These are phyloP conservation scores for Aphidius gifuensis DNA, from an alignment of 1,140 invertebrate genomes.

Conservation along the genomic window DNA sequence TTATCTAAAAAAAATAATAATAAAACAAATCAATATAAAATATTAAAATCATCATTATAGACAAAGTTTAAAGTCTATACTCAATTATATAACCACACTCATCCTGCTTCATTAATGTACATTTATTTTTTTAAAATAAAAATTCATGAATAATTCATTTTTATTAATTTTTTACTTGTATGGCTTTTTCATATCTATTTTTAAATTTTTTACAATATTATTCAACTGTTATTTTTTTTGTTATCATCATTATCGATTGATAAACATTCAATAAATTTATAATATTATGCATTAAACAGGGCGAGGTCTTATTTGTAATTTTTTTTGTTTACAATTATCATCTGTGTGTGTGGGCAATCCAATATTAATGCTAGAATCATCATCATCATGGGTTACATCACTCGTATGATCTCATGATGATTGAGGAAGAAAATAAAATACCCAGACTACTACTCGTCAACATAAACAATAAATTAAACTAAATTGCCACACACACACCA, in stretches of 20 bases:
- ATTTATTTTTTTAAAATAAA: too few species aligned
- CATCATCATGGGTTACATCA: constrained; percentile 35
- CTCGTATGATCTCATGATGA: constrained; percentile 39
- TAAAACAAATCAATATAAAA: neutral
- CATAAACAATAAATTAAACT: neutral
- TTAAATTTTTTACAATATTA: too few species aligned
- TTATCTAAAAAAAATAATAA: constrained; percentile 36
- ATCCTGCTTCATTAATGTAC: neutral
- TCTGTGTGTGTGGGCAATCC: constrained; percentile 1
- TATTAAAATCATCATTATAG: neutral
- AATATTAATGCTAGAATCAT: neutral
- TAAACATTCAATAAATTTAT: too few species aligned
- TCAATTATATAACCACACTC: too few species aligned
- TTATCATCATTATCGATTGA: too few species aligned
- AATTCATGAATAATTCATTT: too few species aligned
- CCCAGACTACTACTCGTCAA: too few species aligned
- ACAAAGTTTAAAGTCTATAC: too few species aligned
- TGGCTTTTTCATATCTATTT: too few species aligned
- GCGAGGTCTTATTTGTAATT: constrained; percentile 1
- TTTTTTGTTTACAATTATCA: constrained; percentile 1
- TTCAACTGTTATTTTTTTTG: too few species aligned
- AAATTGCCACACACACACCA: too few species aligned
- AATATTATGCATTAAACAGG: constrained; percentile 1
- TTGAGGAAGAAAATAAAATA: constrained; percentile 22
- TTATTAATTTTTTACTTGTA: too few species aligned